Conservation (phyloP, 2,797 vertebrate genomes). For the Enteromius thamalakanensis region DNA sequence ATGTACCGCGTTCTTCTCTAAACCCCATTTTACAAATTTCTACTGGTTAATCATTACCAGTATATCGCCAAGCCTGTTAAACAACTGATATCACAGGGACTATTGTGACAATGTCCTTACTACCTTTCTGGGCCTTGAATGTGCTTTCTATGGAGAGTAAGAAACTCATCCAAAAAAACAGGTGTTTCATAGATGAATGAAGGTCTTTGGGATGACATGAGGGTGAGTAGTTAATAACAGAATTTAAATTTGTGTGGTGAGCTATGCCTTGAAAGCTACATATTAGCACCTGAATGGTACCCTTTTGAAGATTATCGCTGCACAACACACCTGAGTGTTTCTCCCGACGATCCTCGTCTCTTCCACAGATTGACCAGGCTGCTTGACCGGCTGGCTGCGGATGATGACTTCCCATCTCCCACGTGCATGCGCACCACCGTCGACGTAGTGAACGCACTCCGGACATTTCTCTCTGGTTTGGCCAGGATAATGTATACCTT, state of each 20-base stretch:
- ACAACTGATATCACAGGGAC: background rate
- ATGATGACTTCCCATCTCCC: conserved; percentile 94
- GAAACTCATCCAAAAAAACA: background rate
- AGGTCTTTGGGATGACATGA: background rate
- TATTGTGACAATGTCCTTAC: background rate
- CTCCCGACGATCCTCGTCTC: conserved; percentile 91
- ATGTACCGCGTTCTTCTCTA: too few relatives aligned
- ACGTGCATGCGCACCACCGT: conserved; percentile 99
- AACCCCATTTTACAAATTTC: background rate
- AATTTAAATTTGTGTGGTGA: background rate
- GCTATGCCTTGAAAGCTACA: background rate
- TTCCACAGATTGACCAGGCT: conserved; percentile 97
- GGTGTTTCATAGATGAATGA: background rate
- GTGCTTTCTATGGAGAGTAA: too few relatives aligned
- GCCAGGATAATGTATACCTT: conserved; percentile 99
- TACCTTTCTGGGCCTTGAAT: background rate
- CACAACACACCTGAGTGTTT: conserved; percentile 88
- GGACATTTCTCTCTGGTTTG: conserved; percentile 95
- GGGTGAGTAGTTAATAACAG: background rate
- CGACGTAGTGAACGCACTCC: conserved; percentile 96
- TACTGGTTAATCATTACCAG: background rate
- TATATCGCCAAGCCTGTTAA: background rate
- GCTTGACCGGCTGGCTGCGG: conserved; percentile 92
- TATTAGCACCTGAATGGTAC: background rate
- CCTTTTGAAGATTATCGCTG: background rate